Evolutionary conservation across 2,113 vertebrate genomes (phyloP).

Genomic region (Varanus komodoensis): DNA sequence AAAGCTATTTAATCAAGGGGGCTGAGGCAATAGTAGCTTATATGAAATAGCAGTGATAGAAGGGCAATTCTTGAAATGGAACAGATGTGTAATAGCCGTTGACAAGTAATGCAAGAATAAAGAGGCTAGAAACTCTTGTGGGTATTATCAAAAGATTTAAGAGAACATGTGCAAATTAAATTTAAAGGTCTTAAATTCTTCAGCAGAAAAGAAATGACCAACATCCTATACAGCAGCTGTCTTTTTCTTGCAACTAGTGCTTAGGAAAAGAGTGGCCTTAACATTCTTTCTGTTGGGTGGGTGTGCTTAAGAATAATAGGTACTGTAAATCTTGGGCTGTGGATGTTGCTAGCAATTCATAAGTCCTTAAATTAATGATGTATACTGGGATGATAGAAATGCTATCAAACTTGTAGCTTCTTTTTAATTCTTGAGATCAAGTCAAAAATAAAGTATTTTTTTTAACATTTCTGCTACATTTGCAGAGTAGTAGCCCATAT

Average conservation of each 20-base stretch:
- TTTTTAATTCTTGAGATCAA: constrained; percentile 59
- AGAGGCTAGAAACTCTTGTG: neutral
- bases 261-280: constrained; percentile 63
- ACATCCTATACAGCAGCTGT: neutral
- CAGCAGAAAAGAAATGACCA: neutral
- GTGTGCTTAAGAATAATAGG: constrained; percentile 30
- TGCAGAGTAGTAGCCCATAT: constrained; percentile 32
- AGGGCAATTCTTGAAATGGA: constrained; percentile 17
- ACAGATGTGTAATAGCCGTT: constrained; percentile 9
- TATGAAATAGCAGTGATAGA: neutral
- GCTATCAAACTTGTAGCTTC: constrained; percentile 52
- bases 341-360: constrained; percentile 40
- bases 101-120: neutral
- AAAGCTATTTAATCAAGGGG: neutral
- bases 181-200: neutral
- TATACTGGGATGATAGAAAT: constrained; percentile 46
- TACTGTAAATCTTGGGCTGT: constrained; percentile 38
- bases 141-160: neutral
- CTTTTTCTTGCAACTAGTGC: constrained; percentile 26
- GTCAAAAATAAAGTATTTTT: constrained; percentile 76
- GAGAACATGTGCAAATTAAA: fast-evolving
- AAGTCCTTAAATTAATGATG: constrained; percentile 53
- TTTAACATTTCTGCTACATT: constrained; percentile 58
- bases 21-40: neutral
- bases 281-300: constrained; percentile 50